Percentiles rank a stretch among this genome's conserved stretches.
Evolutionary conservation across 2,888 invertebrate species (phyloP).

Genomic region (Lampropteryx suffumata): DNA sequence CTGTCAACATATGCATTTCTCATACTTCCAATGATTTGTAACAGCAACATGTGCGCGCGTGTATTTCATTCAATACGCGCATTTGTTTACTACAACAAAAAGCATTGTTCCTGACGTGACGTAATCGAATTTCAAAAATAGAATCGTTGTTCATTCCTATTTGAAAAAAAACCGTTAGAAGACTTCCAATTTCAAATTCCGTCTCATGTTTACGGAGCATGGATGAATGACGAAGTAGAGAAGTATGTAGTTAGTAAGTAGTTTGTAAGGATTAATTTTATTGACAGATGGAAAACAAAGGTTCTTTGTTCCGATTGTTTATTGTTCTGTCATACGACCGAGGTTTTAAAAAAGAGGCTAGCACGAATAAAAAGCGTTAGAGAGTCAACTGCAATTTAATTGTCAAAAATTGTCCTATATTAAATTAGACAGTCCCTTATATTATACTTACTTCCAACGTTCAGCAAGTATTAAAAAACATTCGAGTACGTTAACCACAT

Average conservation of each 20-base stretch:
- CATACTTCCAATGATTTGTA: slow-evolving; percentile 32
- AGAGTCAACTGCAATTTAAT: no score
- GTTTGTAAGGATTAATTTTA: slow-evolving; percentile 31
- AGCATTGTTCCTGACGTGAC: slow-evolving; percentile 58
- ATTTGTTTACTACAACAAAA: slow-evolving; percentile 61
- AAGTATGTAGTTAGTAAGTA: slow-evolving; percentile 28
- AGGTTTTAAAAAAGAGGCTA: background rate
- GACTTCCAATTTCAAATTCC: slow-evolving; percentile 37
- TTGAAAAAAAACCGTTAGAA: slow-evolving; percentile 46
- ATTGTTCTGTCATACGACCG: background rate
- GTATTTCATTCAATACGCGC: slow-evolving; percentile 54
- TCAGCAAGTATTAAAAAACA: no score
- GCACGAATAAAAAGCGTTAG: no score
- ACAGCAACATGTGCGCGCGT: slow-evolving; percentile 49
- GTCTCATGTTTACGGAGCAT: slow-evolving; percentile 24
- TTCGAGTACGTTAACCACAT: no score
- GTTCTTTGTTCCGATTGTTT: slow-evolving; percentile 26
- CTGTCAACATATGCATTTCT: slow-evolving; percentile 21
- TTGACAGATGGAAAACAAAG: slow-evolving; percentile 30
- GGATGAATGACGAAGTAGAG: slow-evolving; percentile 25
- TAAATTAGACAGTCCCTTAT: no score
- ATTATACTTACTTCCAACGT: no score
- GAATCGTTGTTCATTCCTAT: slow-evolving; percentile 62
- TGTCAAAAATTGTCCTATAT: no score
- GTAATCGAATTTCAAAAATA: slow-evolving; percentile 70